phyloP scores from a whole-genome alignment of 2,113 vertebrate species.

The Columbina picui region DNA sequence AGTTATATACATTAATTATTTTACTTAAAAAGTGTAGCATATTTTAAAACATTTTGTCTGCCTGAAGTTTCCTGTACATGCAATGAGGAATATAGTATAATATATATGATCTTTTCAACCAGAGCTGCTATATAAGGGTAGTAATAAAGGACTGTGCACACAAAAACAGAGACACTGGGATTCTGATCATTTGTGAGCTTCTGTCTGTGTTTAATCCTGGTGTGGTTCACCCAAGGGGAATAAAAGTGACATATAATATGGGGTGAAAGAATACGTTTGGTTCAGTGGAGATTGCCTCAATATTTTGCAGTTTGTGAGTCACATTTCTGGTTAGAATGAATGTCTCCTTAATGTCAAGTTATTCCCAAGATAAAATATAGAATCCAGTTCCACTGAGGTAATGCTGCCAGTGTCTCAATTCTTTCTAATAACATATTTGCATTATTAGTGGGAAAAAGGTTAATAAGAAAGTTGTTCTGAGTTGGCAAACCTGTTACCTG shows the following conservation, averaged over 20 bases:
- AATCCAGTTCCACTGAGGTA: background rate
- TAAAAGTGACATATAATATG: background rate
- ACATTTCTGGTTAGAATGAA: background rate
- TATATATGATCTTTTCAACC: background rate
- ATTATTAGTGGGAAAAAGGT: background rate
- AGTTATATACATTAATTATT: background rate
- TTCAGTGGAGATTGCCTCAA: background rate
- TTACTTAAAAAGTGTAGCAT: background rate
- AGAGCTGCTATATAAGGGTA: background rate
- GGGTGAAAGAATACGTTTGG: background rate
- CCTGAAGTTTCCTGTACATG: background rate
- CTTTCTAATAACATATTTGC: background rate
- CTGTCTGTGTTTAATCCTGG: background rate
- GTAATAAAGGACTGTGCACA: background rate
- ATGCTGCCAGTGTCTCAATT: background rate
- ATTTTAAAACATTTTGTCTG: background rate
- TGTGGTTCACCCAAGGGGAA: background rate
- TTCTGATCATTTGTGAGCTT: background rate
- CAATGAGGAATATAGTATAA: background rate
- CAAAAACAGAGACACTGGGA: background rate
- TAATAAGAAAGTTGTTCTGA: background rate
- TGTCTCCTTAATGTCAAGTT: background rate
- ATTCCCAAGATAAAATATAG: background rate
- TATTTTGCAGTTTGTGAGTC: background rate
- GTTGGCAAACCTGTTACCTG: background rate